phyloP scores from a whole-genome alignment of 2,797 vertebrate genomes.

The Siniperca obscura region DNA sequence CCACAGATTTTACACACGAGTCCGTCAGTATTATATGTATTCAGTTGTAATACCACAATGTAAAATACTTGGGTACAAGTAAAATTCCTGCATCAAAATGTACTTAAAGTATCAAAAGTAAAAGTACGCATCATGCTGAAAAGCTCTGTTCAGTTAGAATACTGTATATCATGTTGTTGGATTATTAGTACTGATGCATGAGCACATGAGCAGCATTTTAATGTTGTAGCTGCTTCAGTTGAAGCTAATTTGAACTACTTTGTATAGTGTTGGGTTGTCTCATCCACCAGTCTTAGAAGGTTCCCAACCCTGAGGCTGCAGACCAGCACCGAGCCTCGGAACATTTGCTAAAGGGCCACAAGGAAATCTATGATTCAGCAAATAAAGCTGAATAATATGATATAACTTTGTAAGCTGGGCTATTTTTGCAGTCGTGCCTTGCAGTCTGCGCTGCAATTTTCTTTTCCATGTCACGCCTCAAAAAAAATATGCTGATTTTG shows the following conservation, averaged over 20 bases:
- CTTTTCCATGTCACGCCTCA: neutral
- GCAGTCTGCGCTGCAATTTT: neutral
- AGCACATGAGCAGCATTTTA: neutral
- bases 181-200: neutral
- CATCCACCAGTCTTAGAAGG: neutral
- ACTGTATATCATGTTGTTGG: neutral
- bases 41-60: too few species aligned
- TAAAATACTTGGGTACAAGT: too few species aligned
- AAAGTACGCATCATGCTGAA: neutral
- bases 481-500: conserved; percentile 1
- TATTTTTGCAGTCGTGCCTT: neutral
- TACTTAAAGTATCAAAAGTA: neutral
- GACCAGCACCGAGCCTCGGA: neutral
- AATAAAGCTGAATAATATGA: neutral
- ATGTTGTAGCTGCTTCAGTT: neutral
- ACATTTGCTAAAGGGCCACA: neutral
- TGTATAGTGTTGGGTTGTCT: neutral
- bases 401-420: too few species aligned
- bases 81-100: neutral
- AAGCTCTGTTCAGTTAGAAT: neutral
- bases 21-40: too few species aligned
- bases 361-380: neutral
- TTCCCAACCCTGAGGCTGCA: neutral
- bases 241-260: neutral
- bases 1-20: too few species aligned